These are phyloP conservation scores for Scrobipalpa costella DNA, from an alignment of 2,888 invertebrate species.

Conservation along the genomic window DNA sequence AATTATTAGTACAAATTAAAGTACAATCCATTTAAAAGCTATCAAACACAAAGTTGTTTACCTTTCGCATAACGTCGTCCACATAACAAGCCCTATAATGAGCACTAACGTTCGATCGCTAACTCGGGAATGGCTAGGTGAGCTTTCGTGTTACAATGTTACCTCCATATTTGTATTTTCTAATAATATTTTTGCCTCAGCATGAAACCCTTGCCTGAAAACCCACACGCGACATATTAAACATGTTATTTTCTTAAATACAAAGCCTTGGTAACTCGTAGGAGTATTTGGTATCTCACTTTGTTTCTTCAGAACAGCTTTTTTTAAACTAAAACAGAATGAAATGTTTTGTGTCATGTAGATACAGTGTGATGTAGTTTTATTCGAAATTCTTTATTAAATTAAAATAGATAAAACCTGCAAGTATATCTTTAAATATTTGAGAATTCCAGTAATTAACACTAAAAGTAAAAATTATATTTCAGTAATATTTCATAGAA, in stretches of 20 bases:
- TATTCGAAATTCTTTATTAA: too few species aligned
- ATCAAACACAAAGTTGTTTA: background rate
- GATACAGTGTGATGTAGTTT: too few species aligned
- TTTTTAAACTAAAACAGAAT: too few species aligned
- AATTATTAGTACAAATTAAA: background rate
- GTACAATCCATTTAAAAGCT: background rate
- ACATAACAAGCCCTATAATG: constrained; percentile 70
- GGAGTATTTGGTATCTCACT: too few species aligned
- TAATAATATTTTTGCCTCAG: constrained; percentile 42
- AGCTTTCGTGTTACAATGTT: constrained; percentile 67
- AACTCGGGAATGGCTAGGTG: constrained; percentile 60
- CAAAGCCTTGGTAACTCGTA: background rate
- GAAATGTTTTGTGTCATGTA: too few species aligned
- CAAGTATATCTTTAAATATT: too few species aligned
- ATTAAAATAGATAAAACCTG: too few species aligned
- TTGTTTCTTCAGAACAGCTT: too few species aligned
- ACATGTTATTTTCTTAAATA: background rate
- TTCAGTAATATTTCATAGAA: too few species aligned
- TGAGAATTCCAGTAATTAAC: too few species aligned
- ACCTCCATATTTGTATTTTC: constrained; percentile 47
- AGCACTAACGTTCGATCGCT: constrained; percentile 72
- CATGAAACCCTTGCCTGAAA: constrained; percentile 38
- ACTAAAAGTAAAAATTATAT: too few species aligned
- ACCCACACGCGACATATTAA: constrained; percentile 22
- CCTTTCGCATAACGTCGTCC: constrained; percentile 46